Evolutionary conservation across 2,888 invertebrate species (phyloP).

Genomic region (Itoplectis maculator): DNA sequence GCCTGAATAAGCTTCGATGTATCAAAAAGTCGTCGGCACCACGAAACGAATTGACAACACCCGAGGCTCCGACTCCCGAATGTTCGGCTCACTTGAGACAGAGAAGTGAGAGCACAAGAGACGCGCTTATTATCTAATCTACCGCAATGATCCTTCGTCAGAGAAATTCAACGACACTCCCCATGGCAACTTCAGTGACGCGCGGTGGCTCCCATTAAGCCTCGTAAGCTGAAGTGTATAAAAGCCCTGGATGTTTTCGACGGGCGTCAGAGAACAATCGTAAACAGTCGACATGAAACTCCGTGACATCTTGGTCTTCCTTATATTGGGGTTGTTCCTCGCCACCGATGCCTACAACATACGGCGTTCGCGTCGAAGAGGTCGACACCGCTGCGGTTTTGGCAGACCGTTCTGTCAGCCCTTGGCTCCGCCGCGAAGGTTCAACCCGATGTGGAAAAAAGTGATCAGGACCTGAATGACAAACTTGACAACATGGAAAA

Average conservation of each 20-base stretch:
- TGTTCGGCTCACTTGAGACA: not conserved
- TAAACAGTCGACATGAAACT: not conserved
- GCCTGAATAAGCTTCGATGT: no score
- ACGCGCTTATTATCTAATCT: slow-evolving; percentile 10
- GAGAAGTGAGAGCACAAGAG: not conserved
- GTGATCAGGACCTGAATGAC: not conserved
- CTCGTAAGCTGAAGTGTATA: not conserved
- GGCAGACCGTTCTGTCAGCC: not conserved
- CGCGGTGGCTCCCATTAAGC: not conserved
- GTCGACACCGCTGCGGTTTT: not conserved
- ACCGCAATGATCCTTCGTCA: not conserved
- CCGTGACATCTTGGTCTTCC: not conserved
- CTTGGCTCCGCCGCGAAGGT: not conserved
- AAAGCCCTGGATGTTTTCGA: not conserved
- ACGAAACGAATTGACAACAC: not conserved
- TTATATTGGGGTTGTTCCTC: not conserved
- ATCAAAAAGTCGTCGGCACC: no score
- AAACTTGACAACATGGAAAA: not conserved
- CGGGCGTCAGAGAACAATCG: not conserved
- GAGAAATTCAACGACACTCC: slow-evolving; percentile 11
- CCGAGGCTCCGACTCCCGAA: not conserved
- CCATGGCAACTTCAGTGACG: not conserved
- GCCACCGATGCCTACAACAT: not conserved
- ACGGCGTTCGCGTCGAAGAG: not conserved
- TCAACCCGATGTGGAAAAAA: not conserved